Conservation (phyloP, 2,888 invertebrate species). For the Drosophila ustulata region DNA sequence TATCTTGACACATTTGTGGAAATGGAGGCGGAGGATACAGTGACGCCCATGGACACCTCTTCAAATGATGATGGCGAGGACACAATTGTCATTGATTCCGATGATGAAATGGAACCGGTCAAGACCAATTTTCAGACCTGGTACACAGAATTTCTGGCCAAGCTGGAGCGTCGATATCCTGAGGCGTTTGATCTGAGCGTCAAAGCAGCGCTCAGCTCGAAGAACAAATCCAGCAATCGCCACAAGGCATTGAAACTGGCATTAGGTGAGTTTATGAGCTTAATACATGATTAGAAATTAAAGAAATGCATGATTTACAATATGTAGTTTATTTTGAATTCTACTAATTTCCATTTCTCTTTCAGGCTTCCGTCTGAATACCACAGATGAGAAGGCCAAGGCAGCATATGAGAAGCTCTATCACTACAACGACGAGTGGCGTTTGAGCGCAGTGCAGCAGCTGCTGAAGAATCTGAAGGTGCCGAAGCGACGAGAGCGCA, state of each 20-base stretch:
- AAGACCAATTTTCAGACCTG: slow-evolving; percentile 84
- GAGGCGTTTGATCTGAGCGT: slow-evolving; percentile 89
- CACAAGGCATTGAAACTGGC: slow-evolving; percentile 84
- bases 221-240: slow-evolving; percentile 61
- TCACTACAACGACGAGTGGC: slow-evolving; percentile 88
- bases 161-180: slow-evolving; percentile 90
- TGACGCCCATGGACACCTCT: slow-evolving; percentile 12
- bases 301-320: neutral
- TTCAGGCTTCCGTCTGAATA: slow-evolving; percentile 86
- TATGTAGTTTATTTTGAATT: neutral
- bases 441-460: slow-evolving; percentile 89
- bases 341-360: neutral
- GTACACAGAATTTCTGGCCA: slow-evolving; percentile 87
- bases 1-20: slow-evolving; percentile 85
- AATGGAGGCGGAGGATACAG: neutral
- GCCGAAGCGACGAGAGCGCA: slow-evolving; percentile 73
- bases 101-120: slow-evolving; percentile 63
- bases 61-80: slow-evolving; percentile 72
- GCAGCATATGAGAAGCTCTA: slow-evolving; percentile 90
- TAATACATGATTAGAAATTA: too few relatives aligned
- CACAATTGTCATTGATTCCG: slow-evolving; percentile 82
- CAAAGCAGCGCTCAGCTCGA: slow-evolving; percentile 86
- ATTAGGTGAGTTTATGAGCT: slow-evolving; percentile 66
- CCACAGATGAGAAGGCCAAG: slow-evolving; percentile 86
- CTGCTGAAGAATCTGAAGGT: slow-evolving; percentile 87